These are phyloP conservation scores for Tamandua tetradactyla DNA, from an alignment of 2,797 vertebrate species.

Conservation along the genomic window DNA sequence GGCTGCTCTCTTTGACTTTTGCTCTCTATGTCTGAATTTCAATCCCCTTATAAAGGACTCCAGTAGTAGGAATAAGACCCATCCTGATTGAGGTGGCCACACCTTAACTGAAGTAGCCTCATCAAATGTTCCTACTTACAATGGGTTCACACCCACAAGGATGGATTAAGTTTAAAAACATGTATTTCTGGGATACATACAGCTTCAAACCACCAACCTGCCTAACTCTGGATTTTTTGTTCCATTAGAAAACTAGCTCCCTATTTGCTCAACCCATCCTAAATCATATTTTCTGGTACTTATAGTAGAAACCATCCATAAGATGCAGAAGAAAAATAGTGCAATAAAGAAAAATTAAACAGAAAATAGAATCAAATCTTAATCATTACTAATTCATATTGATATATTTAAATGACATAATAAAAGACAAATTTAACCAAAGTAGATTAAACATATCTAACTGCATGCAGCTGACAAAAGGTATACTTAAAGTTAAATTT, in stretches of 20 bases:
- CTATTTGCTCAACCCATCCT: background rate
- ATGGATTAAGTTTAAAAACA: no score
- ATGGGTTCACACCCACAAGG: no score
- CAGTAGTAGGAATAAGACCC: no score
- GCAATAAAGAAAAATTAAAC: background rate
- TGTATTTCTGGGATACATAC: no score
- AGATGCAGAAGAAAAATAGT: background rate
- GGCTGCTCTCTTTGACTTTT: no score
- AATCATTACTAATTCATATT: background rate
- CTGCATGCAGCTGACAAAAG: background rate
- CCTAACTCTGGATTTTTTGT: background rate
- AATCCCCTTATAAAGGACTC: no score
- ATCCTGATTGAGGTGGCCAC: no score
- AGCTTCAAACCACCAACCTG: no score
- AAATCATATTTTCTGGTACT: background rate
- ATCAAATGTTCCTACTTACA: no score
- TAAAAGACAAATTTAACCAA: background rate
- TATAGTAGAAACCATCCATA: background rate
- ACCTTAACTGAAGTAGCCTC: no score
- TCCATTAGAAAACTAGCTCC: background rate
- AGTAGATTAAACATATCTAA: background rate
- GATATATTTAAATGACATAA: background rate
- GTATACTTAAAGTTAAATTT: background rate
- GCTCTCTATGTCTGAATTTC: no score
- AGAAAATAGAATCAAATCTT: background rate